Base-by-base conservation (phyloP, 2,113 vertebrate species). In the Hiodon tergisus region DNA sequence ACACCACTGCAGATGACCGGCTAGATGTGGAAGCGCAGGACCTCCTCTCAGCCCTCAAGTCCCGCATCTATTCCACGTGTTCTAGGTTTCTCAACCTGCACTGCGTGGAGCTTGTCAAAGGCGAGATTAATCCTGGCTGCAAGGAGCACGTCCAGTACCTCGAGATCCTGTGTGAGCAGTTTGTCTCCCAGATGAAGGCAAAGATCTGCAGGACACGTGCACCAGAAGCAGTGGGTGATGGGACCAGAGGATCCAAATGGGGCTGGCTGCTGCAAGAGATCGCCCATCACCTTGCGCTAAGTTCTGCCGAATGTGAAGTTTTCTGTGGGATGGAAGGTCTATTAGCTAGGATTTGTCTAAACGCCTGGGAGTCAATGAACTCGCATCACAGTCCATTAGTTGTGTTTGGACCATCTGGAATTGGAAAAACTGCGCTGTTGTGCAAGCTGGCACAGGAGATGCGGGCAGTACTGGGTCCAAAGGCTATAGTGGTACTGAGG, bases 361-460 rank as follows among this genome's bases (percentile, higher is more conserved):
- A 4, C 60, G 80, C 94, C 73, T 83, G 80, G 81, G 84, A 87
- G 74, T 84, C 83, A 0, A 80, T 85, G 0, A 0, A 68, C 1
- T 6, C 4, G 4, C 31, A 59, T 0, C 92, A 93, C n/a, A 0
- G 71, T 0, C 88, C 91, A 0, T 60, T 95, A 11, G 84, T 93
- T 4, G 81, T 96, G 16, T 84, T 84, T 0, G 92, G 93, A 0
- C 79, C 82, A 0, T 81, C 89, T 0, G 94, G 92, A 11, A 86
- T 89, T 0, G 94, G 93, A 2, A 94, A 94, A 84, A 93, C 93
- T 0, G 74, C 91, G 0, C 68, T 94, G 60, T 83, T 93, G 71
- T 93, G 89, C 77, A 88, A 88, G 67, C 80, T 93, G 53, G 82
- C 88, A 0, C 86, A 90, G 77, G 83, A 85, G 62, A 80, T 87